phyloP scores from a whole-genome alignment of 2,797 vertebrate genomes.

The Oryzias sinensis region DNA sequence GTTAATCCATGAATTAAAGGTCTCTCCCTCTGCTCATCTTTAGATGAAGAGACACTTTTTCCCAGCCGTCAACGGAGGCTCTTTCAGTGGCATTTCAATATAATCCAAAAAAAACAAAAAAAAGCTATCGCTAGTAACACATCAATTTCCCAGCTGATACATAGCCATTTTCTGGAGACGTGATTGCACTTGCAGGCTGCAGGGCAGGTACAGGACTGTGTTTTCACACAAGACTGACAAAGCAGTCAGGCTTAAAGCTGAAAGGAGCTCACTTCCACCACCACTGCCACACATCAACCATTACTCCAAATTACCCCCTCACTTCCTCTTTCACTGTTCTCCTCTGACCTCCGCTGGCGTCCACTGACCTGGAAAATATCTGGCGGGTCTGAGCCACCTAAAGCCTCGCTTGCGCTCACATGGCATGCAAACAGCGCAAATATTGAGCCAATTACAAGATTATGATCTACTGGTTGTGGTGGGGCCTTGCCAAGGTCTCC shows the following conservation, averaged over 20 bases:
- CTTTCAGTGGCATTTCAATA: slow-evolving; percentile 15
- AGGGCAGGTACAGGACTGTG: slow-evolving; percentile 42
- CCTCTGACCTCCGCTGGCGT: slow-evolving; percentile 65
- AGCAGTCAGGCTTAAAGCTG: slow-evolving; percentile 44
- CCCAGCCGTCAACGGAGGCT: not conserved
- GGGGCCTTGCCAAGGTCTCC: slow-evolving; percentile 59
- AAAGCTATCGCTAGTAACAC: slow-evolving; percentile 2
- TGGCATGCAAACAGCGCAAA: slow-evolving; percentile 69
- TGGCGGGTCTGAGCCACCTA: slow-evolving; percentile 48
- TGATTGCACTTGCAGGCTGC: slow-evolving; percentile 11
- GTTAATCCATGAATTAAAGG: too few relatives aligned
- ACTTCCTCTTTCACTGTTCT: slow-evolving; percentile 22
- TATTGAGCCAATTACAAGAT: slow-evolving; percentile 83
- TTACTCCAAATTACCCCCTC: slow-evolving; percentile 64
- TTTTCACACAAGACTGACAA: slow-evolving; percentile 41
- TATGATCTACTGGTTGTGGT: slow-evolving; percentile 71
- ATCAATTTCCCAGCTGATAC: not conserved
- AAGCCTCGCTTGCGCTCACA: slow-evolving; percentile 43
- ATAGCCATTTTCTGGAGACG: too few relatives aligned
- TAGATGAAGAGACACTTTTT: too few relatives aligned
- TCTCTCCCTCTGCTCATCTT: too few relatives aligned
- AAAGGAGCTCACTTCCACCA: slow-evolving; percentile 35
- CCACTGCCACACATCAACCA: slow-evolving; percentile 44
- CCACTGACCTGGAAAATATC: slow-evolving; percentile 77
- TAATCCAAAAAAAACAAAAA: not conserved